Base-by-base conservation (phyloP, 2,888 invertebrate species). In the Eupithecia abbreviata region DNA sequence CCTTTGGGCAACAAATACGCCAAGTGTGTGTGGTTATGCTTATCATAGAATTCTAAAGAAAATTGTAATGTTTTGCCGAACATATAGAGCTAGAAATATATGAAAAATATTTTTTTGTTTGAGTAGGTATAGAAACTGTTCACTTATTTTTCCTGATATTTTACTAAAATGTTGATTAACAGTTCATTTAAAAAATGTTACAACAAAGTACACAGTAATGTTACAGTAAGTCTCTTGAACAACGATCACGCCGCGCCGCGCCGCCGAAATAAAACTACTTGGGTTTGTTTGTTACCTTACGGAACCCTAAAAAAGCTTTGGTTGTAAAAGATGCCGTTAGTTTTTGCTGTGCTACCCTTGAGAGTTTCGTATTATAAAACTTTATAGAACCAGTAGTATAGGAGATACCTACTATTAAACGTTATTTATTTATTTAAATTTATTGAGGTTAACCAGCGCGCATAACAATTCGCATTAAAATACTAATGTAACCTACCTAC, bases 1-100 rank as follows among this genome's bases (percentile, higher is more conserved):
- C 69, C 69, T 47, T 45, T 58, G n/a, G 18, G n/a, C n/a, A 58
- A 58, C 55, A 58, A 58, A 58, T 18, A 58, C 7, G 55, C 18
- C 55, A 58, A 58, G 55, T 18, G 55, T 9, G 55, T 18, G n/a
- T 2, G 55, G 55, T 2, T 6, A n/a, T 18, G 18, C 9, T n/a
- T 6, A 15, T n/a, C 15, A n/a, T 4, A 51, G 51, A 15, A 5
- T 0, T 51, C 4, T 0, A 15, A 15, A 51, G 49, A 49, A 49
- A 49, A 51, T 4, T 51, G 13, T 5, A 5, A 15, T 51, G 5
- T 4, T 51, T 7, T 6, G 6, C 51, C 6, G 6, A 51, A 51
- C 51, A 51, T 15, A 2, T 15, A 4, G 5, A 4, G 5, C 2
- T 3, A 12, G 13, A 49, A 12, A 49, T 49, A 10, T 47, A 2